Evolutionary conservation across 1,140 invertebrate species (phyloP).

Genomic region (Caligus rogercresseyi): DNA sequence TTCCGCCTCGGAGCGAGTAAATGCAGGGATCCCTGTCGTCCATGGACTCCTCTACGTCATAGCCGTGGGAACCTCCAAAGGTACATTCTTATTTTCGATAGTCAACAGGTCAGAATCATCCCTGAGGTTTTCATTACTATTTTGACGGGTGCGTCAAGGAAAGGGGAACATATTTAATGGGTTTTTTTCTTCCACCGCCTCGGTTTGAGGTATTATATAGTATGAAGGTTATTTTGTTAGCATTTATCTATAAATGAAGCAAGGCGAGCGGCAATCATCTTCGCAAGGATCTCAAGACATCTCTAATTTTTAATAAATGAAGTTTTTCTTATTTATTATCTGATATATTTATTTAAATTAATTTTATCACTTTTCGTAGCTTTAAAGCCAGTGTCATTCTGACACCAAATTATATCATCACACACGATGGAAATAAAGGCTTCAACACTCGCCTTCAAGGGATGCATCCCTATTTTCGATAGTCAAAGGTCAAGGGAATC

Average conservation of each 20-base stretch:
- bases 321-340: too few relatives aligned
- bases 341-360: too few relatives aligned
- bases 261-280: too few relatives aligned
- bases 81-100: conserved; percentile 76
- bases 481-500: neutral
- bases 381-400: too few relatives aligned
- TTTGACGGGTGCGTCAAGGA: neutral
- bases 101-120: conserved; percentile 42
- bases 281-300: too few relatives aligned
- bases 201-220: neutral
- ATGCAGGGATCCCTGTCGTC: conserved; percentile 68
- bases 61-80: conserved; percentile 79
- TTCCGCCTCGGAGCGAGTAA: conserved; percentile 64
- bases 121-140: neutral
- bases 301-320: too few relatives aligned
- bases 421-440: too few relatives aligned
- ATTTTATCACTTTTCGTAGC: too few relatives aligned
- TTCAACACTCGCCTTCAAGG: too few relatives aligned
- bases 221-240: neutral
- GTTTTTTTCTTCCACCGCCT: neutral
- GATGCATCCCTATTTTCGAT: neutral
- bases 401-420: too few relatives aligned
- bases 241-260: neutral
- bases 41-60: conserved; percentile 54
- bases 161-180: neutral